These are phyloP conservation scores for Tetrao urogallus DNA, from an alignment of 2,113 vertebrate genomes.

Conservation along the genomic window DNA sequence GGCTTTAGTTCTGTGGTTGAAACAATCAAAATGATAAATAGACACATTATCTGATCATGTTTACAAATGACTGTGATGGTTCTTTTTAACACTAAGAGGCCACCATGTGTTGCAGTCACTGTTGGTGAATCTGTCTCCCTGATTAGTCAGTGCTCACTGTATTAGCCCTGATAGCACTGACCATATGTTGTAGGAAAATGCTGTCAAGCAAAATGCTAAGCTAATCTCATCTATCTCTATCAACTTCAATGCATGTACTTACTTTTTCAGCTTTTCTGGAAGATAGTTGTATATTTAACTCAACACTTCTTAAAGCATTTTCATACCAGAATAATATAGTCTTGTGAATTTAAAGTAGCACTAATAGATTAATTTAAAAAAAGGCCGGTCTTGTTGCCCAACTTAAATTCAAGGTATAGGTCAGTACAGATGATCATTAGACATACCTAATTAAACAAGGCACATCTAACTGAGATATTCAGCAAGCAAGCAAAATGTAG, in stretches of 20 bases:
- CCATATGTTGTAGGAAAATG: conserved; percentile 78
- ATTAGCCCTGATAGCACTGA: conserved; percentile 74
- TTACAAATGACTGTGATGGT: conserved; percentile 70
- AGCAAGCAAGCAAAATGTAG: not conserved
- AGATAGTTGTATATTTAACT: conserved; percentile 32
- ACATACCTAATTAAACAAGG: conserved; percentile 64
- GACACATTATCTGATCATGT: conserved; percentile 62
- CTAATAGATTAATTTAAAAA: conserved; percentile 42
- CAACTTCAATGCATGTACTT: conserved; percentile 63
- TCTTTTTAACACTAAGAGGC: conserved; percentile 70
- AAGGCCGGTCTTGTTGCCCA: not conserved
- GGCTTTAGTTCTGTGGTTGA: conserved; percentile 31
- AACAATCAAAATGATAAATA: conserved; percentile 72
- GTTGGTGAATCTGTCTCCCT: conserved; percentile 73
- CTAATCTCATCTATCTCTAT: conserved; percentile 77
- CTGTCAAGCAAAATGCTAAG: conserved; percentile 73
- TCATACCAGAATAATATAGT: conserved; percentile 39
- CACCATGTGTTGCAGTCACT: conserved; percentile 65
- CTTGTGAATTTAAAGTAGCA: conserved; percentile 44
- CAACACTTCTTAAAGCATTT: conserved; percentile 49
- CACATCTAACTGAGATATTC: conserved; percentile 33
- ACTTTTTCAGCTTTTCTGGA: conserved; percentile 18
- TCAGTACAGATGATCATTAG: conserved; percentile 61
- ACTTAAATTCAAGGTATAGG: conserved; percentile 66
- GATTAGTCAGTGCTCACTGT: conserved; percentile 73